Evolutionary conservation across 2,888 invertebrate species (phyloP).

Genomic region (Invenusta paracnida): DNA sequence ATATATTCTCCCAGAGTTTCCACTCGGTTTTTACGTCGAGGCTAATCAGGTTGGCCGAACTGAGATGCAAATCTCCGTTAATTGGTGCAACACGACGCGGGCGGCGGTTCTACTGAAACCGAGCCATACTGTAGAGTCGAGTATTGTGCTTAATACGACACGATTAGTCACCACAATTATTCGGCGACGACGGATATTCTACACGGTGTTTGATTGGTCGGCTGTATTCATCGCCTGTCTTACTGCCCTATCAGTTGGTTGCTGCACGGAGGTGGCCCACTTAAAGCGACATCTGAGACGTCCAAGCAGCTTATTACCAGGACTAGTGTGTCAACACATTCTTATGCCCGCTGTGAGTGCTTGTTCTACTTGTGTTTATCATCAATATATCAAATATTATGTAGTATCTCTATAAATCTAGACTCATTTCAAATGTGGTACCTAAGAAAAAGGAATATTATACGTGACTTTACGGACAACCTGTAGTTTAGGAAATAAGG

Average conservation of each 20-base stretch:
- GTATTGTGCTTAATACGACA: too few relatives aligned
- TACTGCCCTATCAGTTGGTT: constrained; percentile 57
- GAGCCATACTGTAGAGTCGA: too few relatives aligned
- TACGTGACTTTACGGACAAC: too few relatives aligned
- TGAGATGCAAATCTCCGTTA: not conserved
- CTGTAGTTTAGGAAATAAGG: too few relatives aligned
- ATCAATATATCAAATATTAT: too few relatives aligned
- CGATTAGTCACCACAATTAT: constrained; percentile 46
- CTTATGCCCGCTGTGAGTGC: constrained; percentile 56
- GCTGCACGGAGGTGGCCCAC: constrained; percentile 54
- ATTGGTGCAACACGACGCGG: not conserved
- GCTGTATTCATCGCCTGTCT: constrained; percentile 55
- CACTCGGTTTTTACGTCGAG: constrained; percentile 36
- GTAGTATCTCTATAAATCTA: too few relatives aligned
- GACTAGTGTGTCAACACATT: constrained; percentile 56
- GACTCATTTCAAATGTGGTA: too few relatives aligned
- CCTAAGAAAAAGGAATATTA: too few relatives aligned
- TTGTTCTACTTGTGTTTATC: too few relatives aligned
- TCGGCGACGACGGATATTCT: constrained; percentile 51
- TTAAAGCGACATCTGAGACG: constrained; percentile 53
- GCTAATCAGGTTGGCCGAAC: constrained; percentile 36
- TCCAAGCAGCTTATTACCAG: constrained; percentile 54
- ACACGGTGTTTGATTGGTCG: constrained; percentile 55
- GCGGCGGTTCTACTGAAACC: too few relatives aligned
- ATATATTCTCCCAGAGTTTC: too few relatives aligned